Evolutionary conservation across 1,140 invertebrate genomes (phyloP), one percentile per base, ranked within the genome.

Genomic region (Drosophila arizonae): DNA sequence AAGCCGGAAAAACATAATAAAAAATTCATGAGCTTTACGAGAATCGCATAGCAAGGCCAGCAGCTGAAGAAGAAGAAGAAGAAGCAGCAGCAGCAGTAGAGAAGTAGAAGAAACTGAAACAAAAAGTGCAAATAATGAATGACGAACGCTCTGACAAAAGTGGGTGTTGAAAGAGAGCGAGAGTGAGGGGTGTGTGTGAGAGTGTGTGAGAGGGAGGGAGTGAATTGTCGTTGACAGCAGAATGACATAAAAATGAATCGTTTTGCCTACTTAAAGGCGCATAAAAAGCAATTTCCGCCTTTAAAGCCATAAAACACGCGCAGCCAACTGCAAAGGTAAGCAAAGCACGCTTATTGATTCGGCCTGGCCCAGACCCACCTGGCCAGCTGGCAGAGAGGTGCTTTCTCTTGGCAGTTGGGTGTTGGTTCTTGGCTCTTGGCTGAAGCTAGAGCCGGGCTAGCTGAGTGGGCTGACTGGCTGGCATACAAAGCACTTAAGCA

Each of bases 201-300:
- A 30, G 28, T 3, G 28, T 30, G 28, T 30, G 28, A 6, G 28
- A 5, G 28, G 1, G 28, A 4, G 26, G 26, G 28, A 30, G 28
- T 6, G 28, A 6, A 30, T 4, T 6, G 28, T 68, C 68, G 65
- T 71, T 67, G 72, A 85, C 81, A 81, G 65, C 72, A 30, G 69
- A 87, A 88, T 88, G 84, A 88, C 84, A 87, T 87, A 80, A 88
- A 87, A 87, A 87, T 87, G 77, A 88, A 87, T 78, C 85, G 84
- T 84, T 87, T 87, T 88, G 84, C 70, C 84, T 77, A 87, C 84
- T 87, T 87, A 87, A 88, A 88, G 79, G 77, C 84, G 77, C 84
- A 87, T 87, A 89, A 87, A 87, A 87, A 77, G 73, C 84, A 88
- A 87, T 87, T 88, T 77, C 72, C 56, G 69, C 45, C 52, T 67